phyloP scores from a whole-genome alignment of 2,797 vertebrate genomes.

The Diplodus sargus region DNA sequence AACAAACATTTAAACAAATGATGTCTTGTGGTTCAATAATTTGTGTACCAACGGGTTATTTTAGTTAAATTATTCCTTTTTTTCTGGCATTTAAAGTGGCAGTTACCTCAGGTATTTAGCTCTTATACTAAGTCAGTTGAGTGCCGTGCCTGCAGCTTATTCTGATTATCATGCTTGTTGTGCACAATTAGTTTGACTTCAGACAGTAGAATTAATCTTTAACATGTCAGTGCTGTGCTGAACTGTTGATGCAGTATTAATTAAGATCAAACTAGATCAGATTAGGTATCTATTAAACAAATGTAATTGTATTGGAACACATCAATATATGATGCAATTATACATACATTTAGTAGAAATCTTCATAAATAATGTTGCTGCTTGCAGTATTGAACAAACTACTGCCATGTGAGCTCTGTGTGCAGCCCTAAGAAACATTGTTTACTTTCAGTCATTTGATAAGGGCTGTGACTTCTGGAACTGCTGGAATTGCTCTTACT shows the following conservation, averaged over 20 bases:
- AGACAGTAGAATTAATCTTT: background rate
- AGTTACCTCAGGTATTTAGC: background rate
- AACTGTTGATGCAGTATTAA: background rate
- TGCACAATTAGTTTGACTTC: background rate
- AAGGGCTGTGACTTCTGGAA: background rate
- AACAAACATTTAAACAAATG: too few relatives aligned
- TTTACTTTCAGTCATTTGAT: background rate
- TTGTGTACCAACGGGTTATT: too few relatives aligned
- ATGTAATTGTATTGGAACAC: background rate
- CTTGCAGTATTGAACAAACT: background rate
- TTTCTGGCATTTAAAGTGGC: background rate
- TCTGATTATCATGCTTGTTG: slow-evolving; percentile 15
- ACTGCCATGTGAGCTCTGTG: background rate
- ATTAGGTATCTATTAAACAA: background rate
- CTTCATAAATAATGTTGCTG: background rate
- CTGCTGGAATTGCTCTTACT: background rate
- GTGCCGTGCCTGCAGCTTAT: slow-evolving; percentile 9
- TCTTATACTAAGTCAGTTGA: slow-evolving; percentile 7
- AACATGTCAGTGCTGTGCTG: background rate
- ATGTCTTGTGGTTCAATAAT: too few relatives aligned
- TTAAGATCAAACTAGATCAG: background rate
- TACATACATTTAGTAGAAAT: background rate
- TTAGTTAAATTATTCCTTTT: background rate
- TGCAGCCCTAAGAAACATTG: too few relatives aligned
- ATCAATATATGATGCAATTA: background rate